phyloP scores from a whole-genome alignment of 1,140 invertebrate genomes.

The Pemphigus obesinymphae region DNA sequence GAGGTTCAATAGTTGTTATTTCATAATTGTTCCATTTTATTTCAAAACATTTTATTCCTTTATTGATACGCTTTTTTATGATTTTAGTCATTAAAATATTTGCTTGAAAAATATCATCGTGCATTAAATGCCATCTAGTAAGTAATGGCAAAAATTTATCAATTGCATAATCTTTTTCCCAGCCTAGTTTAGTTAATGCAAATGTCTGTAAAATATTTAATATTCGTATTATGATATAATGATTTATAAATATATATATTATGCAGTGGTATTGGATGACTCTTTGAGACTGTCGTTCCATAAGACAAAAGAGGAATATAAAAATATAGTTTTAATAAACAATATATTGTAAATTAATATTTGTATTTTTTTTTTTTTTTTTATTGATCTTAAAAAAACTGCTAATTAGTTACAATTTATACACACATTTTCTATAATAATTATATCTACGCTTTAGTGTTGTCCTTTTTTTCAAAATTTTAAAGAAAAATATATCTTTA shows the following conservation, averaged over 20 bases:
- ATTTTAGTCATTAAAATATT: constrained; percentile 44
- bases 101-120: constrained; percentile 46
- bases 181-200: constrained; percentile 61
- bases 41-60: constrained; percentile 48
- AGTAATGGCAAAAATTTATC: constrained; percentile 72
- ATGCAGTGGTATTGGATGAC: no score
- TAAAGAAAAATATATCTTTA: no score
- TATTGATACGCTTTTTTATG: constrained; percentile 44
- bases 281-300: no score
- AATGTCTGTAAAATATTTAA: constrained; percentile 56
- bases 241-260: not conserved
- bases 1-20: constrained; percentile 62
- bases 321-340: no score
- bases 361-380: no score
- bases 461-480: no score
- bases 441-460: no score
- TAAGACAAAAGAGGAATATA: no score
- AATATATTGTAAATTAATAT: no score
- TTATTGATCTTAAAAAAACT: no score
- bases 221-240: not conserved
- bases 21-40: constrained; percentile 53
- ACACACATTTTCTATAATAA: no score
- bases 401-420: no score
- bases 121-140: constrained; percentile 64
- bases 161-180: constrained; percentile 71